These are phyloP conservation scores for Helarctos malayanus DNA, from an alignment of 2,797 vertebrate species.

Conservation along the genomic window DNA sequence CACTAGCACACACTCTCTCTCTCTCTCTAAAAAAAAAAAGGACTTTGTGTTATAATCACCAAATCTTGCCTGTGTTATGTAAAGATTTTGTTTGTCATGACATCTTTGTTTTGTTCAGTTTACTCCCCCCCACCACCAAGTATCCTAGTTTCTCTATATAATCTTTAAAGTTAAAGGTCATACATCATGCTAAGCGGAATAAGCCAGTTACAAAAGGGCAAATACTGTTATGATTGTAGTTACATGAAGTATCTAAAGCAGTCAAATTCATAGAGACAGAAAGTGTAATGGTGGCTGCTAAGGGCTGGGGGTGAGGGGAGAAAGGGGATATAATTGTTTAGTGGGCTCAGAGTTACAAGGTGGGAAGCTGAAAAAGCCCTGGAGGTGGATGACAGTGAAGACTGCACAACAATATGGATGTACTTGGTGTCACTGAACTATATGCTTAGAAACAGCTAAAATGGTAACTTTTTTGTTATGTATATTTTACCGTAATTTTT, in stretches of 20 bases:
- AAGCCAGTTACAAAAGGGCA: background rate
- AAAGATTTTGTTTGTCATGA: conserved; percentile 55
- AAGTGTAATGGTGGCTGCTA: background rate
- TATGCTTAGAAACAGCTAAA: background rate
- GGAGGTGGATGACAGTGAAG: background rate
- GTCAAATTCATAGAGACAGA: background rate
- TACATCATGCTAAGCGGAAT: background rate
- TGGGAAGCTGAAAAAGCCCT: background rate
- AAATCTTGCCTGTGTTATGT: conserved; percentile 55
- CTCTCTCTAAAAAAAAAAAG: background rate
- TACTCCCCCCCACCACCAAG: conserved; percentile 19
- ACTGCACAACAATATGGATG: background rate
- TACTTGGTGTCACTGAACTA: background rate
- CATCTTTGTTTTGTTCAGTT: conserved; percentile 67
- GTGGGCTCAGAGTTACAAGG: background rate
- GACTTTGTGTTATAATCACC: background rate
- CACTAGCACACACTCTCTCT: background rate
- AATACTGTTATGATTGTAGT: background rate
- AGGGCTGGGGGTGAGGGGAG: background rate
- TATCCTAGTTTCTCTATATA: conserved; percentile 57
- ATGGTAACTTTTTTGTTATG: background rate
- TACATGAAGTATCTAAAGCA: background rate
- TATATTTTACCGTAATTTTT: background rate
- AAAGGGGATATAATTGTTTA: background rate
- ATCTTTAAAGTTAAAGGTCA: conserved; percentile 33